Evolutionary conservation across 2,797 vertebrate genomes (phyloP).

Genomic region (Parotocinclus haroldoi): DNA sequence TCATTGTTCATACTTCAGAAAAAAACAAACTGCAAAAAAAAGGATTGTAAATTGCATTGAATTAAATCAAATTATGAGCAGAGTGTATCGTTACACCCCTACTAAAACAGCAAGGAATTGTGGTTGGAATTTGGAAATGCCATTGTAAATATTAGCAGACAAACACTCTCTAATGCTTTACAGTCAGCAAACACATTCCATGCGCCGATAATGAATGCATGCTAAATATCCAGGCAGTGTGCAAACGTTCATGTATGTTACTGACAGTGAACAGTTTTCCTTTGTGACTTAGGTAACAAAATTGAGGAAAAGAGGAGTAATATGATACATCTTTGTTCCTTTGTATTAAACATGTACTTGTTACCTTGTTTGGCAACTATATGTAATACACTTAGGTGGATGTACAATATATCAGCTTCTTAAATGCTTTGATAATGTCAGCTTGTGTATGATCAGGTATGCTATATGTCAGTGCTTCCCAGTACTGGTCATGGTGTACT

Average conservation of each 20-base stretch:
- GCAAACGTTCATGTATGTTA: constrained; percentile 48
- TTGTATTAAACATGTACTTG: constrained; percentile 46
- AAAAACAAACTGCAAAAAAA: too few relatives aligned
- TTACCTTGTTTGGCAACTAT: constrained; percentile 42
- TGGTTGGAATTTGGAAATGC: constrained; percentile 52
- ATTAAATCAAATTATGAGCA: too few relatives aligned
- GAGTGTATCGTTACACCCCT: too few relatives aligned
- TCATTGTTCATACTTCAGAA: too few relatives aligned
- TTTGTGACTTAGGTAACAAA: constrained; percentile 42
- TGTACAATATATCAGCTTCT: constrained; percentile 56
- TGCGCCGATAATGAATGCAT: constrained; percentile 63
- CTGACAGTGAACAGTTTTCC: constrained; percentile 43
- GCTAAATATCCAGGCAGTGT: constrained; percentile 60
- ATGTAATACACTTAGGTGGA: constrained; percentile 49
- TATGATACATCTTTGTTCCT: constrained; percentile 43
- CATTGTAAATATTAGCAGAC: constrained; percentile 64
- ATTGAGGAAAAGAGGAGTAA: constrained; percentile 46
- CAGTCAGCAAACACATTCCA: constrained; percentile 48
- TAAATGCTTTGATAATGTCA: constrained; percentile 51
- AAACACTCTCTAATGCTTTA: constrained; percentile 58
- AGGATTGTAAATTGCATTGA: too few relatives aligned
- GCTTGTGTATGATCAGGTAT: constrained; percentile 59
- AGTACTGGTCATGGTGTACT: too few relatives aligned
- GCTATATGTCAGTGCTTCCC: too few relatives aligned
- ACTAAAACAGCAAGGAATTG: constrained; percentile 44